Evolutionary conservation across 2,888 invertebrate species (phyloP).

Genomic region (Eristalis intricaria): DNA sequence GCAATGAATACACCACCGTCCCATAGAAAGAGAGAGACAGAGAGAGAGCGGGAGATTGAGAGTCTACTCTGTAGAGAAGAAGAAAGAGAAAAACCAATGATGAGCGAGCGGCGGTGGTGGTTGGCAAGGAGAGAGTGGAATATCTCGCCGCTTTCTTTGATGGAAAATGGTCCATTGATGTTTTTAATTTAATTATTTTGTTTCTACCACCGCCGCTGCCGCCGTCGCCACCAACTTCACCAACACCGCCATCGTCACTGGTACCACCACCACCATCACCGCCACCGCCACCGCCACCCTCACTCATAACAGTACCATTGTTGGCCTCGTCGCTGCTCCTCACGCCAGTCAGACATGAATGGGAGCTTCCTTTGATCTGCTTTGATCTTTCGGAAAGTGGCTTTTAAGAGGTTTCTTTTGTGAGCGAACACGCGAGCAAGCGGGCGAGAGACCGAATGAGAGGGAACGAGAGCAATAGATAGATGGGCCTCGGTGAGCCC

Average conservation of each 20-base stretch:
- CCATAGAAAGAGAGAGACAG: background rate
- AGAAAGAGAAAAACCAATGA: background rate
- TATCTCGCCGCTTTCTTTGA: constrained; percentile 71
- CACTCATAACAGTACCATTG: constrained; percentile 36
- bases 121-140: constrained; percentile 46
- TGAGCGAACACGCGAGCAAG: constrained; percentile 67
- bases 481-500: background rate
- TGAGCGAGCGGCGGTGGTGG: background rate
- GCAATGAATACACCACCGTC: constrained; percentile 14
- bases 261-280: background rate
- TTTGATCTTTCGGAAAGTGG: constrained; percentile 72
- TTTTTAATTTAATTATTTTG: constrained; percentile 73
- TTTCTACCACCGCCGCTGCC: constrained; percentile 54
- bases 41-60: background rate
- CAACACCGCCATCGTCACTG: constrained; percentile 43
- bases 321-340: constrained; percentile 21
- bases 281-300: constrained; percentile 1
- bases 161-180: constrained; percentile 72
- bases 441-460: constrained; percentile 35
- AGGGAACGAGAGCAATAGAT: constrained; percentile 17
- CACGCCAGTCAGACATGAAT: constrained; percentile 68
- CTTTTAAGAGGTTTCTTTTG: constrained; percentile 72
- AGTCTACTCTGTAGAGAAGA: background rate
- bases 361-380: constrained; percentile 72
- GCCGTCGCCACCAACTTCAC: constrained; percentile 15